Conservation (phyloP, 92 coral and sea anemone species). For the Phenganax subtilis region DNA sequence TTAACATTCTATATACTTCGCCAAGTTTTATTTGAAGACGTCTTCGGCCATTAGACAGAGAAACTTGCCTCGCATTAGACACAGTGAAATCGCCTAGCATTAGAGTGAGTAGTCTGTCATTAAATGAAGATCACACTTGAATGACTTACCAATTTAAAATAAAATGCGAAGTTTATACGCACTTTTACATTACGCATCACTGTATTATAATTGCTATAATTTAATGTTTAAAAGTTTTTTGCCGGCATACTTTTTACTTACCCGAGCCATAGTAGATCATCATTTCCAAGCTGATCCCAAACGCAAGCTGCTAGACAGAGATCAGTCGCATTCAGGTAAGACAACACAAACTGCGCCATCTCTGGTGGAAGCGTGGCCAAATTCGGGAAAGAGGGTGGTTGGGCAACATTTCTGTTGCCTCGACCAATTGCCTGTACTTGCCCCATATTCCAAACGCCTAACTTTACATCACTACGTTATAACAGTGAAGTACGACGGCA, state of each 20-base stretch:
- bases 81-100: too few relatives aligned
- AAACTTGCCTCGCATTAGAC: too few relatives aligned
- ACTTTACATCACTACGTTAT: not conserved
- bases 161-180: too few relatives aligned
- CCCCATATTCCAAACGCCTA: conserved; percentile 16
- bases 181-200: not conserved
- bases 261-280: conserved; percentile 94
- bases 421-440: conserved; percentile 39
- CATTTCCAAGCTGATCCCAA: conserved; percentile 89
- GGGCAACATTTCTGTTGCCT: not conserved
- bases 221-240: not conserved
- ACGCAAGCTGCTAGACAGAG: conserved; percentile 97
- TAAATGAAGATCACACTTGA: too few relatives aligned
- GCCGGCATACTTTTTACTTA: conserved; percentile 9
- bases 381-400: conserved; percentile 66
- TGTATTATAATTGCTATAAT: not conserved
- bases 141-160: too few relatives aligned
- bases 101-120: too few relatives aligned
- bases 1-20: too few relatives aligned
- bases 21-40: too few relatives aligned
- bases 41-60: too few relatives aligned
- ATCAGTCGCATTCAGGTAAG: conserved; percentile 92
- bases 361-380: conserved; percentile 89
- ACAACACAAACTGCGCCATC: conserved; percentile 79
- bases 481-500: not conserved